Base-by-base conservation (phyloP, 1,140 invertebrate species). In the Liolophura sinensis region DNA sequence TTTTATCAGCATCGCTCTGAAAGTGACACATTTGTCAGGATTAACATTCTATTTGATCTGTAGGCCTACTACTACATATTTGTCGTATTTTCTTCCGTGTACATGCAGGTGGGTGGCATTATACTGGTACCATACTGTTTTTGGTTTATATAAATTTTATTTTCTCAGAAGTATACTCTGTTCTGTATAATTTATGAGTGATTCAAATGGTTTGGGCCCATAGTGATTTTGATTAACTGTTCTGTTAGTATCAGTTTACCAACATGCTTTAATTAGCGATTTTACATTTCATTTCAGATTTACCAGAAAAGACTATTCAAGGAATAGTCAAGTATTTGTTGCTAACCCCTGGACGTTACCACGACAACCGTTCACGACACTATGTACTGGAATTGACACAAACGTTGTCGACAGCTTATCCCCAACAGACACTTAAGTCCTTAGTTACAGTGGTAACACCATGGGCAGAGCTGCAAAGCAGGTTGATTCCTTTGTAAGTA, bases 301-400 rank as follows among this genome's bases (percentile, higher is more conserved):
- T 94, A 58, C 91, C 90, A 78, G 91, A 93, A 68, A 88, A 89
- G 72, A 90, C 91, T 65, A 87, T 95, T 24, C 88, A 89, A 75
- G 92, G 91, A 69, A 89, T 95, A 66, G 93, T 92, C 73, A 90
- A 91, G 80, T 87, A 91, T 60, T 80, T 94, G 63, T 88, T 89
- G 18, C 85, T 90, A 31, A 92, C 92, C 14, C 83, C 95, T 67
- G 89, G 90, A 64, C 88, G 91, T 70, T 95, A 95, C 77, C 86
- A 89, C 73, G 93, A 95, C 85, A 87, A 88, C 57, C 84, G 87
- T 65, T 95, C 93, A 5, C 90, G 92, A 76, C 88, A 88, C 49
- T 89, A 91, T 77, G 88, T 94, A 20, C 88, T 88, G 70, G 87
- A 87, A 61, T 82, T 94, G 47, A 87, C 95, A n/a, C 80, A 84